Percentiles rank a stretch among this genome's conserved stretches.
These are phyloP conservation scores for Philypnodon macrostomus DNA, from an alignment of 2,797 vertebrate genomes.

Conservation along the genomic window DNA sequence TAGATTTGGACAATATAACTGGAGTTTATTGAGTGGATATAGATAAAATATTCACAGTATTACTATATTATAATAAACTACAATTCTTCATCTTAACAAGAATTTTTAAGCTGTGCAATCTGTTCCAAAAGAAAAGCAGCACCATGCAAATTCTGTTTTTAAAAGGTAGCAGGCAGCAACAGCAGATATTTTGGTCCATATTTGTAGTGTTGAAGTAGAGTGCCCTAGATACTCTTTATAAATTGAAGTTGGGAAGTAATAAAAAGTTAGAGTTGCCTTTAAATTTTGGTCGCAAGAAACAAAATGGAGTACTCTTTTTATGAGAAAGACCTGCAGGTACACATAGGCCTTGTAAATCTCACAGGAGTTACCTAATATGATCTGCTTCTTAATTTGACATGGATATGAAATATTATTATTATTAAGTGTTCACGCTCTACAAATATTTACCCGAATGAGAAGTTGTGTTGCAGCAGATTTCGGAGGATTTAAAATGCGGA, in stretches of 20 bases:
- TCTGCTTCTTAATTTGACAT: constrained; percentile 6
- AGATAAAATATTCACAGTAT: background rate
- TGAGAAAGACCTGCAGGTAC: too few species aligned
- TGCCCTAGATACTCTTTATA: constrained; percentile 15
- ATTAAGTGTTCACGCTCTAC: background rate
- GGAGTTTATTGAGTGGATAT: too few species aligned
- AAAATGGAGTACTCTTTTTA: background rate
- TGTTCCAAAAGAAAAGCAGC: background rate
- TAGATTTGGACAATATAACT: too few species aligned
- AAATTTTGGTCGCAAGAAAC: background rate
- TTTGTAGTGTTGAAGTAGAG: constrained; percentile 4
- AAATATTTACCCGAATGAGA: constrained; percentile 11
- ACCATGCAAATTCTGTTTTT: constrained; percentile 1
- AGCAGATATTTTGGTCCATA: constrained; percentile 7
- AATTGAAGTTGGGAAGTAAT: constrained; percentile 9
- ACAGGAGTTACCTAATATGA: background rate
- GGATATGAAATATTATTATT: constrained; percentile 1
- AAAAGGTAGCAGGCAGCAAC: constrained; percentile 2
- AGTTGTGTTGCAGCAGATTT: constrained; percentile 6
- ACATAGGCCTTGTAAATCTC: background rate
- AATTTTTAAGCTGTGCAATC: background rate
- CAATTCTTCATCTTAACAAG: too few species aligned
- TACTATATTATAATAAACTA: too few species aligned
- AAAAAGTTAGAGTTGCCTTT: background rate
- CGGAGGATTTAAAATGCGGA: constrained; percentile 25